phyloP scores from a whole-genome alignment of 2,888 invertebrate genomes.

The Panopea generosa region DNA sequence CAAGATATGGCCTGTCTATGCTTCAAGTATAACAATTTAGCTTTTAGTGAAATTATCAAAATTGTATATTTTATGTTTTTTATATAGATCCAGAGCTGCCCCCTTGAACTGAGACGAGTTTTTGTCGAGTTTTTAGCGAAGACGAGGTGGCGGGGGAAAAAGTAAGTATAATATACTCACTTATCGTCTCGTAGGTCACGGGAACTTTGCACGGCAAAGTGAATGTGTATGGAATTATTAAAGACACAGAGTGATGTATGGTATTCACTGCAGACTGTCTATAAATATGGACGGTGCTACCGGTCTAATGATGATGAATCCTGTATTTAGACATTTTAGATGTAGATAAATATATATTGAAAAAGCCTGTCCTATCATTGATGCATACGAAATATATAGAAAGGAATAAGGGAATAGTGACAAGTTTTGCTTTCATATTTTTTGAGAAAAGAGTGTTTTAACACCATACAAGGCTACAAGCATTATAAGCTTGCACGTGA shows the following conservation, averaged over 20 bases:
- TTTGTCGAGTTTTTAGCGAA: neutral
- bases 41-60: slow-evolving; percentile 65
- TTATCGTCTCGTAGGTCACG: slow-evolving; percentile 40
- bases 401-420: too few species aligned
- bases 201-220: slow-evolving; percentile 22
- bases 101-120: slow-evolving; percentile 32
- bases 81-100: slow-evolving; percentile 26
- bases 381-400: too few species aligned
- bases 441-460: too few species aligned
- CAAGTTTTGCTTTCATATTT: too few species aligned
- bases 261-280: slow-evolving; percentile 40
- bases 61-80: slow-evolving; percentile 47
- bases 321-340: neutral
- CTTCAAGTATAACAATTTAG: slow-evolving; percentile 49
- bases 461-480: too few species aligned
- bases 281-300: slow-evolving; percentile 43
- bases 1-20: slow-evolving; percentile 37
- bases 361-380: too few species aligned
- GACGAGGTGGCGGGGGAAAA: slow-evolving; percentile 1
- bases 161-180: slow-evolving; percentile 35
- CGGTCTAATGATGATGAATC: slow-evolving; percentile 55
- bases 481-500: too few species aligned
- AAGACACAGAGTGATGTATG: slow-evolving; percentile 51
- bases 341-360: too few species aligned
- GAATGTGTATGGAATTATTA: slow-evolving; percentile 54